Base-by-base conservation (phyloP, 1,140 invertebrate genomes). In the Brachionus koreanus region DNA sequence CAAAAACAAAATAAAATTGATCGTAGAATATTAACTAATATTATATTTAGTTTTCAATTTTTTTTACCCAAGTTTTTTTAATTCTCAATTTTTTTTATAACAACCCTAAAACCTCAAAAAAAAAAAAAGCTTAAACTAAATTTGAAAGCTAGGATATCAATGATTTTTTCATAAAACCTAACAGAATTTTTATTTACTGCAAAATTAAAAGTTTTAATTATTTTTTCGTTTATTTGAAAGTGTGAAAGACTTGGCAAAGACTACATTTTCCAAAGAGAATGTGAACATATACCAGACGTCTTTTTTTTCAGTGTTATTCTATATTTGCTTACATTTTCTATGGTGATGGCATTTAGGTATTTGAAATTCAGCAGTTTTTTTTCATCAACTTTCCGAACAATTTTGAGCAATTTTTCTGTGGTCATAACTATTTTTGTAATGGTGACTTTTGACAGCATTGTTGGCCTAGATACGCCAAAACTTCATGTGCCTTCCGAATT, bases 341-440 rank as follows among this genome's bases (percentile, higher is more conserved):
- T 98, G 83, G 95, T 96, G 37, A 91, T 95, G 42, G 89, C 92
- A 79, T 89, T 99, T 33, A 98, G 98, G 88, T 92, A 94, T 84
- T 95, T 98, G 87, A 96, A 97, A 88, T 95, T 93, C 84, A 93
- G 94, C 13, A 90, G 94, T 16, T 98, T 97, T 89, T 98, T 99
- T 86, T 94, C 96, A 23, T 93, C 94, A 2, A 94, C 94, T 85
- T 91, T 98, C 2, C 92, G 97, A 67, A 92, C 93, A 88, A 91
- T 96, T 63, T 91, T 98, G 42, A 98, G 95, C 87, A 97, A 99
- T 88, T 99, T 99, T 89, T 94, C 96, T 37, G 97, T 99, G 0
- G 93, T 98, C 76, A 97, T 98, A 85, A 94, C 96, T 4, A 98
- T 99, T 85, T 89, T 95, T 43, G 90, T 92, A 2, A 98, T 98